Conservation (phyloP, 2,113 vertebrate species). For the Dendropsophus ebraccatus region DNA sequence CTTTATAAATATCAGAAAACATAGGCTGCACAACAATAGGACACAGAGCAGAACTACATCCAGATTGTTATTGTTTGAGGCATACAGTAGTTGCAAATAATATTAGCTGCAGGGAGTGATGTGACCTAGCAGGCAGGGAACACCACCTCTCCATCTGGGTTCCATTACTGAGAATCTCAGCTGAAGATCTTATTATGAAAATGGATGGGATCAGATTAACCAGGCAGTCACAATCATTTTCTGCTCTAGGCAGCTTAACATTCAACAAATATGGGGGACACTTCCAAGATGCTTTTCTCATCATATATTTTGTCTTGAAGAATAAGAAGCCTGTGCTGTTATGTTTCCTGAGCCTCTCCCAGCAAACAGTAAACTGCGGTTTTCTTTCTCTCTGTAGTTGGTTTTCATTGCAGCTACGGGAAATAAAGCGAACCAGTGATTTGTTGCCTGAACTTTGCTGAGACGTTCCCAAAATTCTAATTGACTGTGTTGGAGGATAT, state of each 20-base stretch:
- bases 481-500: background rate
- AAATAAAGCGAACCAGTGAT: constrained; percentile 16
- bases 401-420: constrained; percentile 10
- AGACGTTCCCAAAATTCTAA: constrained; percentile 20
- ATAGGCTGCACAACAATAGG: constrained; percentile 2
- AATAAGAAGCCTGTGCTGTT: constrained; percentile 20
- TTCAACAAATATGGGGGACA: constrained; percentile 44
- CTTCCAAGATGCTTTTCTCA: constrained; percentile 42
- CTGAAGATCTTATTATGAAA: constrained; percentile 58
- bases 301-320: constrained; percentile 43
- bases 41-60: constrained; percentile 26
- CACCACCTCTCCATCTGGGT: constrained; percentile 58
- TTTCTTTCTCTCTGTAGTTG: constrained; percentile 8
- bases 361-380: constrained; percentile 6
- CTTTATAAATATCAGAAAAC: background rate
- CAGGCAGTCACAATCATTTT: constrained; percentile 47
- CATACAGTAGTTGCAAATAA: constrained; percentile 57
- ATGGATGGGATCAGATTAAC: constrained; percentile 54
- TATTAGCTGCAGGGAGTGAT: constrained; percentile 52
- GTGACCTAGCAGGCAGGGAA: constrained; percentile 52
- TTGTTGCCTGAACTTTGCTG: constrained; percentile 15
- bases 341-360: background rate
- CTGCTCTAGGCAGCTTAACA: constrained; percentile 32
- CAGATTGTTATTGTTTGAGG: constrained; percentile 33
- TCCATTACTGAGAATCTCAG: constrained; percentile 52